These are phyloP conservation scores for Burhinus bistriatus DNA, from an alignment of 2,113 vertebrate genomes.

Conservation along the genomic window DNA sequence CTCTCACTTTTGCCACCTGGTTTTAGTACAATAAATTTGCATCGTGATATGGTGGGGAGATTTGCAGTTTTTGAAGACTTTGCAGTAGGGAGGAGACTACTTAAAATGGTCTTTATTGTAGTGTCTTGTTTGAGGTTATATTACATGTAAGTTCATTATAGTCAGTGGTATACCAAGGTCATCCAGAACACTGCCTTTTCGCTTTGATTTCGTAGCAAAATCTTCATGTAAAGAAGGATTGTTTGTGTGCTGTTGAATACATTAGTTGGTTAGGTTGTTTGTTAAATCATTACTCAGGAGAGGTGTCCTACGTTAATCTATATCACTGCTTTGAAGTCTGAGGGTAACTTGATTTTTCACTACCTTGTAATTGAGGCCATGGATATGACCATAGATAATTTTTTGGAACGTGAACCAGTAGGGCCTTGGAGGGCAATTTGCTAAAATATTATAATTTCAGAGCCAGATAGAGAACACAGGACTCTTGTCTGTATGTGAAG, in stretches of 20 bases:
- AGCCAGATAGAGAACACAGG: background rate
- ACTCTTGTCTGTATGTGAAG: background rate
- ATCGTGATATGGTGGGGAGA: fast-evolving
- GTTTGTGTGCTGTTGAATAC: background rate
- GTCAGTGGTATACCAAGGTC: background rate
- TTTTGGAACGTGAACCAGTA: background rate
- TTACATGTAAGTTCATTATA: background rate
- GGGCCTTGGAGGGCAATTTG: background rate
- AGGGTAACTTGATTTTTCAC: background rate
- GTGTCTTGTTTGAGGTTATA: background rate
- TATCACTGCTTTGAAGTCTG: constrained; percentile 13
- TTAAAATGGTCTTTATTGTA: background rate
- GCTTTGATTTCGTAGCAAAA: background rate
- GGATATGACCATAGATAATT: background rate
- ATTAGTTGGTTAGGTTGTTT: background rate
- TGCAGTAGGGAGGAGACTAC: background rate
- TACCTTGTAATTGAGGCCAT: background rate
- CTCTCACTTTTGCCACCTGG: background rate
- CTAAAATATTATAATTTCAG: background rate
- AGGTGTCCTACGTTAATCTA: background rate
- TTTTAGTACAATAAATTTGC: background rate
- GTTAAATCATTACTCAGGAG: background rate
- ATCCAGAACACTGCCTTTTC: background rate
- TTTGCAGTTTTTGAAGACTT: background rate
- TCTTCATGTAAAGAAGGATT: background rate